phyloP scores from a whole-genome alignment of 2,113 vertebrate genomes.

The Dasyornis broadbenti region DNA sequence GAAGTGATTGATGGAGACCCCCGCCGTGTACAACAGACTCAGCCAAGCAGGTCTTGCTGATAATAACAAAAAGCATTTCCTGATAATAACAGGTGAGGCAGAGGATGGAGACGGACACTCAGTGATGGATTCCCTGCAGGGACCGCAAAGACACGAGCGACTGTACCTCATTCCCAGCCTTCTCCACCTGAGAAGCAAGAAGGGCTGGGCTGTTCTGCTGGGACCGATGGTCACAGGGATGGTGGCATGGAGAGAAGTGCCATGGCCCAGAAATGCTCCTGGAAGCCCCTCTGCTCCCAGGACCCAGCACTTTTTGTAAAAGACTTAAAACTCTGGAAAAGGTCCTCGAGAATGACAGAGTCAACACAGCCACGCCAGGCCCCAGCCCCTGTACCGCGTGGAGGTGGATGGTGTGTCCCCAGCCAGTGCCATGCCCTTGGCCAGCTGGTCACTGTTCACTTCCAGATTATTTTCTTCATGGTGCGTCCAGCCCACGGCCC shows the following conservation, averaged over 20 bases:
- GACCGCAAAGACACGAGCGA: background rate
- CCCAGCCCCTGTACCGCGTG: background rate
- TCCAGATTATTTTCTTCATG: background rate
- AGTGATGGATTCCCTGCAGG: background rate
- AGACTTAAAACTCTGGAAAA: background rate
- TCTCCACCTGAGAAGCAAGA: background rate
- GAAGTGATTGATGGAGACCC: background rate
- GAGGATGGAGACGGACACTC: background rate
- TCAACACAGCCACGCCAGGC: background rate
- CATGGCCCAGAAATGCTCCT: background rate
- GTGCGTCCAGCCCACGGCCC: background rate
- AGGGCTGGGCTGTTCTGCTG: background rate
- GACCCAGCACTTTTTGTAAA: background rate
- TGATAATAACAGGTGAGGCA: background rate
- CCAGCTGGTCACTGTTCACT: background rate
- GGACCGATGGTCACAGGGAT: background rate
- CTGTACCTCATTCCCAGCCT: background rate
- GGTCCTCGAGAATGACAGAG: background rate
- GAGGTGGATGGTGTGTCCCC: background rate
- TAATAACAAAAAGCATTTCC: background rate
- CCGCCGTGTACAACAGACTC: background rate
- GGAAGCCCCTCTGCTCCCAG: background rate
- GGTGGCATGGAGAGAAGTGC: rapidly evolving
- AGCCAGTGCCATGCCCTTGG: rapidly evolving
- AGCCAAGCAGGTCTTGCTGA: background rate